Percentiles rank a stretch among this genome's conserved stretches.
Conservation (phyloP, 2,113 vertebrate genomes). For the Andinoacara biseriatus region DNA sequence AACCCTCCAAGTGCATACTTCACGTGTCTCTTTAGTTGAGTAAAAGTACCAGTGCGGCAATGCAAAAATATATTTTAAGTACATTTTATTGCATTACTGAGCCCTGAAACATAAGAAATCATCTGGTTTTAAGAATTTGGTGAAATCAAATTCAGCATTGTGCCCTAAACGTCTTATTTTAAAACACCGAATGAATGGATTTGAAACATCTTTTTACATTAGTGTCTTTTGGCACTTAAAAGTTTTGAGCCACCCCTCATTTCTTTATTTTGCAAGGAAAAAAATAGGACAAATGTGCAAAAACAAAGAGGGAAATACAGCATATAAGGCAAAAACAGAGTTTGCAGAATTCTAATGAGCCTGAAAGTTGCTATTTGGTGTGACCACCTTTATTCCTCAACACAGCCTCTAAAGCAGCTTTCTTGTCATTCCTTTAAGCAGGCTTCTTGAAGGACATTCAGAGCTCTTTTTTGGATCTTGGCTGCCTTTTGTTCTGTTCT, state of each 20-base stretch:
- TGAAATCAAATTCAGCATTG: not conserved
- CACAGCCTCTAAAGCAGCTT: too few species aligned
- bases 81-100: not conserved
- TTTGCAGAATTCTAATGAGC: too few species aligned
- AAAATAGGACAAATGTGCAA: not conserved
- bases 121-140: too few species aligned
- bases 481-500: too few species aligned
- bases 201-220: not conserved
- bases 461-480: too few species aligned
- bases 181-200: not conserved
- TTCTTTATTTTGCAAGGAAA: not conserved
- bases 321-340: too few species aligned
- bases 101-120: not conserved
- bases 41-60: not conserved
- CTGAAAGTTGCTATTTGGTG: too few species aligned
- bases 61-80: not conserved
- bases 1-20: not conserved
- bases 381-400: too few species aligned
- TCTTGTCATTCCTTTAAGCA: too few species aligned
- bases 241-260: fast-evolving
- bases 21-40: not conserved
- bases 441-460: too few species aligned
- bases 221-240: not conserved
- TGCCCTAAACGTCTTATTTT: not conserved
- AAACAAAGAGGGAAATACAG: not conserved